phyloP scores from a whole-genome alignment of 2,888 invertebrate species.

The Oscheius sp. region DNA sequence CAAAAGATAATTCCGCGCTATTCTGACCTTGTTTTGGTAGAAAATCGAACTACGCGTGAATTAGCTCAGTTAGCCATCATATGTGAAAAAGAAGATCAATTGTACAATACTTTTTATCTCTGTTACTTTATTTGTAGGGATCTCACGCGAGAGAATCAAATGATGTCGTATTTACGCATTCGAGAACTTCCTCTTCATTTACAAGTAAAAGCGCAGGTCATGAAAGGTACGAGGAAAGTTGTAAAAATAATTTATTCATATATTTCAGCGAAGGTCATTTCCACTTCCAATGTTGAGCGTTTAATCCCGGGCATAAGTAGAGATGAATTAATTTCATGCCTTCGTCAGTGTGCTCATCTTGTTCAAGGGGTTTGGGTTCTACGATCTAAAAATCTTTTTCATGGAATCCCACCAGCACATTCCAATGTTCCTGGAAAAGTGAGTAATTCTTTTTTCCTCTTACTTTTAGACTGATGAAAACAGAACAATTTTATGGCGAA shows the following conservation, averaged over 20 bases:
- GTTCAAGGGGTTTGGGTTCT: slow-evolving; percentile 48
- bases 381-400: slow-evolving; percentile 43
- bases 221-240: slow-evolving; percentile 32
- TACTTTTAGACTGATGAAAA: slow-evolving; percentile 38
- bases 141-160: slow-evolving; percentile 30
- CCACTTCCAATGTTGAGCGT: not conserved
- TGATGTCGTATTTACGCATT: slow-evolving; percentile 43
- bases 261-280: not conserved
- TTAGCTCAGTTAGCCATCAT: slow-evolving; percentile 45
- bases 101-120: slow-evolving; percentile 29
- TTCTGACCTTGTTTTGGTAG: not conserved
- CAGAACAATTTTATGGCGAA: slow-evolving; percentile 44
- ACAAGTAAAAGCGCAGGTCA: slow-evolving; percentile 42
- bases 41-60: slow-evolving; percentile 10
- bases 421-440: slow-evolving; percentile 45
- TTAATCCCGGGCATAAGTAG: slow-evolving; percentile 27
- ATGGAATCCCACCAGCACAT: slow-evolving; percentile 45
- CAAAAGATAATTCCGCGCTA: slow-evolving; percentile 3
- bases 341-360: slow-evolving; percentile 15
- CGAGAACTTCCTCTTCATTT: slow-evolving; percentile 37
- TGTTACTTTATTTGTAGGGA: slow-evolving; percentile 1
- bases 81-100: slow-evolving; percentile 39
- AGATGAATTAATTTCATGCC: slow-evolving; percentile 38
- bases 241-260: not conserved
- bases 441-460: not conserved